Percentiles rank a stretch among this genome's conserved stretches.
phyloP scores from a whole-genome alignment of 2,888 invertebrate genomes.

The Pristionchus japonicus region DNA sequence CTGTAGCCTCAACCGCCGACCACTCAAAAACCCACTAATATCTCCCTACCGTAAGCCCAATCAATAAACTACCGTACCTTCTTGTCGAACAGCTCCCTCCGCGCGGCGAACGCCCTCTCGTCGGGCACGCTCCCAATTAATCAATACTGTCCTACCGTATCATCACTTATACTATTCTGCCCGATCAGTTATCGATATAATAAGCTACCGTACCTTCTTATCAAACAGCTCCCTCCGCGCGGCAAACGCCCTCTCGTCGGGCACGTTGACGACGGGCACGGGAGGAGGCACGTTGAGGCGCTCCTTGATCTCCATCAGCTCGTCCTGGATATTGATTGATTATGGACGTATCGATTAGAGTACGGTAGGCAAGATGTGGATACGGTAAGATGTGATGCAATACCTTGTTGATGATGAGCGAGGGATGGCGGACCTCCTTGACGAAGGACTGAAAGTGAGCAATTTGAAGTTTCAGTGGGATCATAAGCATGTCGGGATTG shows the following conservation, averaged over 20 bases:
- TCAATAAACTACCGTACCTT: background rate
- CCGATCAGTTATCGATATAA: background rate
- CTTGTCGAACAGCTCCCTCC: background rate
- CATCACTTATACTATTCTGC: too few relatives aligned
- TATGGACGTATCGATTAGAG: too few relatives aligned
- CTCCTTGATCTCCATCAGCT: background rate
- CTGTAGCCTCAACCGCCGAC: too few relatives aligned
- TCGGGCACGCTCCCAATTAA: too few relatives aligned
- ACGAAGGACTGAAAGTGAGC: too few relatives aligned
- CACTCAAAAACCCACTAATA: too few relatives aligned
- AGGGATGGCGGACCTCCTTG: background rate
- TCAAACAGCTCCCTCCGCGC: constrained; percentile 2
- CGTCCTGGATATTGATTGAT: too few relatives aligned
- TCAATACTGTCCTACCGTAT: background rate
- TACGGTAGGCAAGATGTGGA: too few relatives aligned
- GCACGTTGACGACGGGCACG: background rate
- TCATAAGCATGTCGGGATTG: background rate
- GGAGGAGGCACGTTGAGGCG: background rate
- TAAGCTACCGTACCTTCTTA: background rate
- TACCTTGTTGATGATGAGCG: background rate
- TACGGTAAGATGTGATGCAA: too few relatives aligned
- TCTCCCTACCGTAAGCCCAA: background rate
- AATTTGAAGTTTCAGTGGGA: too few relatives aligned
- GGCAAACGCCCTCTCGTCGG: background rate
- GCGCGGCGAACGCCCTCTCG: too few relatives aligned